These are phyloP conservation scores for Lepidochrysops patricia DNA, from an alignment of 2,888 invertebrate species.

Conservation along the genomic window DNA sequence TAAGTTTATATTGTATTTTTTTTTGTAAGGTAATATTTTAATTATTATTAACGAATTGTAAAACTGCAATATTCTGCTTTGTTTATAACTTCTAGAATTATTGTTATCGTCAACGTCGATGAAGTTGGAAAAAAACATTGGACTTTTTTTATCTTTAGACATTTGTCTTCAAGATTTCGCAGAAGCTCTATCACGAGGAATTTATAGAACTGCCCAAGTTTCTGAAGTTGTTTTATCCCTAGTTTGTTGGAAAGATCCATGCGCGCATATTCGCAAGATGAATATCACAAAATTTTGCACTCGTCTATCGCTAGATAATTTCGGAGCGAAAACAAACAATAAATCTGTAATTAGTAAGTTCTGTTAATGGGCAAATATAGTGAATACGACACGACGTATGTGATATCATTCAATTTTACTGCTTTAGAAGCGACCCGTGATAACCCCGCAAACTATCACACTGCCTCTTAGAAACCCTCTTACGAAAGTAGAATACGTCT, in stretches of 20 bases:
- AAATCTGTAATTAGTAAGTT: constrained; percentile 54
- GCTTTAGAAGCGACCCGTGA: constrained; percentile 67
- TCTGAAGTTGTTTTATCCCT: too few species aligned
- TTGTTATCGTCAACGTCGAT: background rate
- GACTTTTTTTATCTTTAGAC: background rate
- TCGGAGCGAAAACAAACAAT: constrained; percentile 36
- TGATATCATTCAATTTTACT: constrained; percentile 72
- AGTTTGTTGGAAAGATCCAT: too few species aligned
- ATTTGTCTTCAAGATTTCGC: background rate
- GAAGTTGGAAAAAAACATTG: background rate
- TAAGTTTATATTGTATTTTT: too few species aligned
- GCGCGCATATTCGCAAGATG: background rate
- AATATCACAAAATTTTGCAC: background rate
- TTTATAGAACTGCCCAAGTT: background rate
- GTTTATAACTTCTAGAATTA: background rate
- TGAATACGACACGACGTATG: constrained; percentile 57
- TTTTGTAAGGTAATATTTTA: too few species aligned
- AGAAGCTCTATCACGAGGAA: background rate
- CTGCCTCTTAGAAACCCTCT: constrained; percentile 52
- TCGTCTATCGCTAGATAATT: constrained; percentile 2
- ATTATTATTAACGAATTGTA: too few species aligned
- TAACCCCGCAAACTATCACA: constrained; percentile 63
- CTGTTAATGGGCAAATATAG: constrained; percentile 65
- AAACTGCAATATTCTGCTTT: background rate
- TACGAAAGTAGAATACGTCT: constrained; percentile 32